These are phyloP conservation scores for Anser brachyrhynchus DNA, from an alignment of 2,113 vertebrate species.

Conservation along the genomic window DNA sequence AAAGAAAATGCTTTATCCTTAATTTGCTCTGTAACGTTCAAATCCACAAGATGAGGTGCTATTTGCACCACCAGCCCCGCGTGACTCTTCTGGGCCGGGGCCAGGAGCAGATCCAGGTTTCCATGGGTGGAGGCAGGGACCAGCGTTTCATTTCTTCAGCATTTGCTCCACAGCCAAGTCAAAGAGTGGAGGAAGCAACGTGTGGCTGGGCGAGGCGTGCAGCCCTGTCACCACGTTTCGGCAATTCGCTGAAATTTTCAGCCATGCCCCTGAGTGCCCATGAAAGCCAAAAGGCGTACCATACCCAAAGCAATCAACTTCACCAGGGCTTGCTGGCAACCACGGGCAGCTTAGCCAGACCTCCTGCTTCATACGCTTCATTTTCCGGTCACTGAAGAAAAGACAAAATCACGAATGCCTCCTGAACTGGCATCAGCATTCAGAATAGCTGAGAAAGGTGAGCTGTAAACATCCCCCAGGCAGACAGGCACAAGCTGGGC, in stretches of 20 bases:
- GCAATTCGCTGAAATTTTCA: background rate
- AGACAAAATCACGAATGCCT: background rate
- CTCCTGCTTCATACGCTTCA: background rate
- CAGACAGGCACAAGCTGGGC: background rate
- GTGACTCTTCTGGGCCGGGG: background rate
- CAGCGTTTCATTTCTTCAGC: background rate
- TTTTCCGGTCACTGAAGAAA: background rate
- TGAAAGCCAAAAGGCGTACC: background rate
- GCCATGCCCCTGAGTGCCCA: background rate
- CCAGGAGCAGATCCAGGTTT: constrained; percentile 43
- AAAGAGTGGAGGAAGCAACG: background rate
- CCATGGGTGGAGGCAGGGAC: constrained; percentile 20
- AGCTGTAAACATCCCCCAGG: background rate
- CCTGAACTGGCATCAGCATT: background rate
- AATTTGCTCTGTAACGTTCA: background rate
- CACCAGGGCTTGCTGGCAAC: background rate
- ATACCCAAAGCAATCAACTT: background rate
- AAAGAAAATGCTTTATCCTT: constrained; percentile 6
- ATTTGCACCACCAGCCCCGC: background rate
- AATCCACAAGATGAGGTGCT: constrained; percentile 47
- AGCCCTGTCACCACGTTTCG: background rate
- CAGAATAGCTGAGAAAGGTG: background rate
- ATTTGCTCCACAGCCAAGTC: background rate
- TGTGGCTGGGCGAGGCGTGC: background rate
- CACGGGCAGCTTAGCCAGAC: background rate